phyloP scores from a whole-genome alignment of 2,888 invertebrate genomes.

The Pheosia gnoma region DNA sequence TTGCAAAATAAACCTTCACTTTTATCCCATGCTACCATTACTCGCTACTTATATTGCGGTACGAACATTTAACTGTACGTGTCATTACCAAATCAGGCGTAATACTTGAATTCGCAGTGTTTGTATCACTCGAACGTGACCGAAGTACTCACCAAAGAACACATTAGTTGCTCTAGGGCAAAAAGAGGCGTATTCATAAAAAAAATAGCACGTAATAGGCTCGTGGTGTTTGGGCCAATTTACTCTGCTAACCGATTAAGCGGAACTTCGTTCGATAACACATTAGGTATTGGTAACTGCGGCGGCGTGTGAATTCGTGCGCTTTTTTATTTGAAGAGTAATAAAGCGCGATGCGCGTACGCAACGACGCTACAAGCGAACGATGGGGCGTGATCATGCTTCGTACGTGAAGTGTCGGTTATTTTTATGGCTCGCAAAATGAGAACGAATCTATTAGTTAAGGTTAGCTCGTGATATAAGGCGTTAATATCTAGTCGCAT shows the following conservation, averaged over 20 bases:
- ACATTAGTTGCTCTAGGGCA: not conserved
- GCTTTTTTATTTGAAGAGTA: slow-evolving; percentile 31
- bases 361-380: slow-evolving; percentile 14
- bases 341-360: slow-evolving; percentile 22
- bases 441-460: slow-evolving; percentile 3
- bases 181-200: slow-evolving; percentile 3
- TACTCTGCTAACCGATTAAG: slow-evolving; percentile 35
- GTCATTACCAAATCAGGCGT: slow-evolving; percentile 3
- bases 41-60: slow-evolving; percentile 2
- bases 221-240: slow-evolving; percentile 30
- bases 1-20: slow-evolving; percentile 16
- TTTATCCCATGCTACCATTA: not conserved
- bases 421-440: not conserved
- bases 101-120: slow-evolving; percentile 5
- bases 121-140: slow-evolving; percentile 3
- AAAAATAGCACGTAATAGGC: slow-evolving; percentile 19
- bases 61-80: not conserved
- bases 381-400: slow-evolving; percentile 4
- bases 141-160: not conserved
- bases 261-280: slow-evolving; percentile 39
- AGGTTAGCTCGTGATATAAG: not conserved
- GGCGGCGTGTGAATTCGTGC: slow-evolving; percentile 37
- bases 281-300: slow-evolving; percentile 29
- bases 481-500: too few relatives aligned
- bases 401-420: not conserved